phyloP scores from a whole-genome alignment of 2,113 vertebrate species.

The Prolemur simus region DNA sequence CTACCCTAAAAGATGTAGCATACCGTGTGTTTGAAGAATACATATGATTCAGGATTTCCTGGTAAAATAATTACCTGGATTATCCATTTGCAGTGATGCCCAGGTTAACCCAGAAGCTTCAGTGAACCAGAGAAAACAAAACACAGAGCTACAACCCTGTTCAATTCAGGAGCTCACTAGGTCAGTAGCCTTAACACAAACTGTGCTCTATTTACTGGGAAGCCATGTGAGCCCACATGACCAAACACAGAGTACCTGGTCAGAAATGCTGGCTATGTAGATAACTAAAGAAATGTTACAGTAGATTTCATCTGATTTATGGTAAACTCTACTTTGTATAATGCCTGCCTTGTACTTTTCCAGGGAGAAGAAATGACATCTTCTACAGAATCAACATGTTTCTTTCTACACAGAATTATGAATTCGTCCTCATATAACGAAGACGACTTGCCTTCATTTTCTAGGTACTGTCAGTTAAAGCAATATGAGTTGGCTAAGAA shows the following conservation, averaged over 20 bases:
- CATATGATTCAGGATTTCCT: conserved; percentile 20
- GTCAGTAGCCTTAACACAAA: background rate
- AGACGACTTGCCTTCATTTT: conserved; percentile 26
- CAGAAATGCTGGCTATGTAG: background rate
- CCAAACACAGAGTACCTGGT: background rate
- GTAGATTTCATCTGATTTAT: conserved; percentile 14
- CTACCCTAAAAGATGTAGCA: background rate
- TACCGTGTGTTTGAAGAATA: background rate
- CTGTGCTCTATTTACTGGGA: background rate
- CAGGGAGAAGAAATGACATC: conserved; percentile 16
- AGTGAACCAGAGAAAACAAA: conserved; percentile 32
- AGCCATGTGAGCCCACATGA: background rate
- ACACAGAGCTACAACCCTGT: background rate
- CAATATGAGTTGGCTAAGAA: background rate
- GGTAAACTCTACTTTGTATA: background rate
- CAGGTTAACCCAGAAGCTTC: background rate
- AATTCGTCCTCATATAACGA: conserved; percentile 9
- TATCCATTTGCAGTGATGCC: background rate
- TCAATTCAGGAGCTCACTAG: background rate
- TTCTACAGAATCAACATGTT: background rate
- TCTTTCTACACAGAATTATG: background rate
- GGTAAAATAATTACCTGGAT: background rate
- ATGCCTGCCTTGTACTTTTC: conserved; percentile 18
- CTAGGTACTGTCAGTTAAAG: conserved; percentile 41
- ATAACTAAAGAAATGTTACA: background rate